Base-by-base conservation (phyloP, 2,797 vertebrate species). In the Microcaecilia unicolor region DNA sequence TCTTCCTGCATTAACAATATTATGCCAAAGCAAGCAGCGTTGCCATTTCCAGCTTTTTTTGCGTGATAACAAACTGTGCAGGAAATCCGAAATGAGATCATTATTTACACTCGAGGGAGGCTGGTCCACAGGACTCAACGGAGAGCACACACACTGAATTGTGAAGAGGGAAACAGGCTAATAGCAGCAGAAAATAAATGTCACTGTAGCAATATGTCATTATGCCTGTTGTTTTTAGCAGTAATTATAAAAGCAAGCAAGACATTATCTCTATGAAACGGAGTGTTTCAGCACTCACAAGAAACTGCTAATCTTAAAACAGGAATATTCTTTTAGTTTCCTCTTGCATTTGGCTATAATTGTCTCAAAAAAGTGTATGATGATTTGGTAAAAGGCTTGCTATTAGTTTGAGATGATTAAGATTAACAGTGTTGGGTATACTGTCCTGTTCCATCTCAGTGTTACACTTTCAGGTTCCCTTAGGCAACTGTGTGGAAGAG, bases 11-110 rank as follows among this genome's bases (percentile, higher is more conserved):
- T 44, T 41, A 32, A 4, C 29, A 34, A 13, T 31, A 41, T 14
- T 33, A 15, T 5, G 9, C 9, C 3, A 14, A 48, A 35, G 19
- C 31, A 36, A 31, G 29, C n/a, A 35, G 5, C 28, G n/a, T n/a
- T n/a, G 3, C 6, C 0, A 7, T 32, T 49, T 48, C 6, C 6
- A n/a, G 5, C 22, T 49, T 34, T n/a, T n/a, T 14, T 47, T 43
- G 18, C 41, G 51, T 34, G 10, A n/a, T 44, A 37, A 55, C 44
- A 9, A 15, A 22, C 30, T 36, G 24, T 40, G 23, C 31, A 15
- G 30, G 23, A 38, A 38, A 22, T 25, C 7, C 26, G 3, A 2
- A 21, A 20, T 34, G 8, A 34, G 7, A 5, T 31, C 15, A 22
- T 30, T 29, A 26, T 7, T 32, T 31, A 27, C 32, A 17, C 4